Percentiles rank a stretch among this genome's conserved stretches.
These are phyloP conservation scores for Thymallus thymallus DNA, from an alignment of 2,113 vertebrate genomes.

Conservation along the genomic window DNA sequence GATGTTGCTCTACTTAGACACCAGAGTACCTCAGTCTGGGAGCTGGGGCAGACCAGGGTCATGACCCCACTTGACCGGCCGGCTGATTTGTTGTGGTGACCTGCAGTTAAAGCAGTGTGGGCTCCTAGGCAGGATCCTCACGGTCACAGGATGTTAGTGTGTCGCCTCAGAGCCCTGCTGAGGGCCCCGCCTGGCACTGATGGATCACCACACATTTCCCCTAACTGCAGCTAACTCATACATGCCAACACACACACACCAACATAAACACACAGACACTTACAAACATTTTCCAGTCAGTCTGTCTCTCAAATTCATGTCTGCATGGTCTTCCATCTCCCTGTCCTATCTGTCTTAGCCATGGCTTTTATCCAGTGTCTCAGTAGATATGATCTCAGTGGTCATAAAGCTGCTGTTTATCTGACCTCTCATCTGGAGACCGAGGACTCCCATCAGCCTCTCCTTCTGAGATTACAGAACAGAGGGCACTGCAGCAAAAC, in stretches of 20 bases:
- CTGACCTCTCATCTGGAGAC: neutral
- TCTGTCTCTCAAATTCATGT: neutral
- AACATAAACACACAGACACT: neutral
- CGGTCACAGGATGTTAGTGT: slow-evolving; percentile 3
- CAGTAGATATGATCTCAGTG: slow-evolving; percentile 1
- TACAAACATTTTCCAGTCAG: neutral
- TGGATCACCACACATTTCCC: neutral
- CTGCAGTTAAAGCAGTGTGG: neutral
- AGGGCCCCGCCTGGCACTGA: neutral
- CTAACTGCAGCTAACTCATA: neutral
- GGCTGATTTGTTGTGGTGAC: slow-evolving; percentile 13
- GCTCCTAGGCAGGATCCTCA: neutral
- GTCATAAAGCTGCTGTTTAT: neutral
- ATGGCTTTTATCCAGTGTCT: neutral
- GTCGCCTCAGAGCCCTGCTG: neutral
- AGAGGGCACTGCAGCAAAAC: neutral
- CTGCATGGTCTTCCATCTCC: neutral
- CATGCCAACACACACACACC: neutral
- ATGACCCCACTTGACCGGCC: slow-evolving; percentile 1
- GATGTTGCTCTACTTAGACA: neutral
- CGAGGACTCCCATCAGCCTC: neutral
- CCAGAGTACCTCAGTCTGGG: neutral
- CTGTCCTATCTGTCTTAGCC: neutral
- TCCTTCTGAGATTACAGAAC: neutral
- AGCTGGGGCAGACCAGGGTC: neutral